A percentile compares a stretch with the other conserved stretches of the same genome.
These are phyloP conservation scores for Clarias gariepinus DNA, from an alignment of 2,113 vertebrate species.

Conservation along the genomic window DNA sequence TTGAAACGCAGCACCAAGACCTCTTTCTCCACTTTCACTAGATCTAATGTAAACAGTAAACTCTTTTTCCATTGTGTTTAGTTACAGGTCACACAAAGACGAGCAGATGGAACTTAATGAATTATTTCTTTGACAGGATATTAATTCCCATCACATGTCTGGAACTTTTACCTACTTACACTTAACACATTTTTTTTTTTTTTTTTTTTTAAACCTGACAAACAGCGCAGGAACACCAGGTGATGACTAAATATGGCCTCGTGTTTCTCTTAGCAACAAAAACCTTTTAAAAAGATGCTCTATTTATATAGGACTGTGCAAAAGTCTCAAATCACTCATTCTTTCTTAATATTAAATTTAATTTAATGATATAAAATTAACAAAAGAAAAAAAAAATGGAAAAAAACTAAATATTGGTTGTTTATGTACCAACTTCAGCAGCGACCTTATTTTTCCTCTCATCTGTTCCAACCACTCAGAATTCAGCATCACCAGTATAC, in stretches of 20 bases:
- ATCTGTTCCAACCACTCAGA: too few species aligned
- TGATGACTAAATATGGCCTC: background rate
- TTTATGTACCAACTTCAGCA: too few species aligned
- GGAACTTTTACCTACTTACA: background rate
- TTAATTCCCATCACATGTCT: background rate
- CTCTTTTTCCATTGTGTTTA: background rate
- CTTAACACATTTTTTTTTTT: background rate
- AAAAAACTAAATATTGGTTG: too few species aligned
- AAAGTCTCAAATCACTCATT: too few species aligned
- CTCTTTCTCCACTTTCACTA: slow-evolving; percentile 36
- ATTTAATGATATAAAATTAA: too few species aligned
- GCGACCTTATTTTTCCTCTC: too few species aligned
- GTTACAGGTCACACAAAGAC: background rate
- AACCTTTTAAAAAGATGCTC: background rate
- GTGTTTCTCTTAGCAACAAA: background rate
- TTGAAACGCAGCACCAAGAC: slow-evolving; percentile 1
- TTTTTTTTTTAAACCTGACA: background rate
- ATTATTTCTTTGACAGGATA: background rate
- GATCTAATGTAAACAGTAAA: slow-evolving; percentile 3
- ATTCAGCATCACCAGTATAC: too few species aligned
- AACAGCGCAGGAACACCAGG: background rate
- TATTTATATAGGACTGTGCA: background rate
- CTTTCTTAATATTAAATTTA: too few species aligned
- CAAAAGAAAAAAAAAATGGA: too few species aligned
- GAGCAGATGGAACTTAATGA: background rate